Conservation (phyloP, 2,797 vertebrate species). For the Rhincodon typus region DNA sequence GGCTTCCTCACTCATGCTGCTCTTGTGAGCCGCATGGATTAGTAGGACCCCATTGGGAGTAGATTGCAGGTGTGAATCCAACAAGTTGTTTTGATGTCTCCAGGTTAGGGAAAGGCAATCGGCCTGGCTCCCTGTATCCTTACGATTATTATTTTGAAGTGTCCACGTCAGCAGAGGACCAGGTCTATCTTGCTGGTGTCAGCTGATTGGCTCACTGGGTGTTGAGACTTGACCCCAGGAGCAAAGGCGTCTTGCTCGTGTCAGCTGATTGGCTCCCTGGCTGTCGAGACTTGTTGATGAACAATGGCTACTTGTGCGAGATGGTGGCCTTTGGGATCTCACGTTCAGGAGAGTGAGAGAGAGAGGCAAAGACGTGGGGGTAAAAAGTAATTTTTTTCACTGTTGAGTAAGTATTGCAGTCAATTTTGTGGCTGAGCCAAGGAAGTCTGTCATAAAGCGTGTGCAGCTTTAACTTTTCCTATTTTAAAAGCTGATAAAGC, state of each 20-base stretch:
- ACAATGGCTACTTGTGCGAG: neutral
- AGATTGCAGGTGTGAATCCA: neutral
- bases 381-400: neutral
- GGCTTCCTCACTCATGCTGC: neutral
- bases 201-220: neutral
- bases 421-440: neutral
- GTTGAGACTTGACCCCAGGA: no score
- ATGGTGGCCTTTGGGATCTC: neutral
- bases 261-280: neutral
- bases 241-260: no score
- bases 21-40: neutral
- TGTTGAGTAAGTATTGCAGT: neutral
- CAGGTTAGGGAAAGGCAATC: neutral
- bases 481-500: constrained; percentile 6
- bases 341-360: neutral
- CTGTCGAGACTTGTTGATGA: neutral
- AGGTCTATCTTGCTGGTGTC: neutral
- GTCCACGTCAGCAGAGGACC: neutral
- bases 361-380: neutral
- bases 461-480: constrained; percentile 31
- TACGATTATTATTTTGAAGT: neutral
- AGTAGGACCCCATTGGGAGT: neutral
- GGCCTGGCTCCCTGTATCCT: neutral
- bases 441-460: neutral
- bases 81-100: neutral